Evolutionary conservation across 2,113 vertebrate species (phyloP), one percentile per base, ranked within the genome.

Genomic region (Alethe castanea): DNA sequence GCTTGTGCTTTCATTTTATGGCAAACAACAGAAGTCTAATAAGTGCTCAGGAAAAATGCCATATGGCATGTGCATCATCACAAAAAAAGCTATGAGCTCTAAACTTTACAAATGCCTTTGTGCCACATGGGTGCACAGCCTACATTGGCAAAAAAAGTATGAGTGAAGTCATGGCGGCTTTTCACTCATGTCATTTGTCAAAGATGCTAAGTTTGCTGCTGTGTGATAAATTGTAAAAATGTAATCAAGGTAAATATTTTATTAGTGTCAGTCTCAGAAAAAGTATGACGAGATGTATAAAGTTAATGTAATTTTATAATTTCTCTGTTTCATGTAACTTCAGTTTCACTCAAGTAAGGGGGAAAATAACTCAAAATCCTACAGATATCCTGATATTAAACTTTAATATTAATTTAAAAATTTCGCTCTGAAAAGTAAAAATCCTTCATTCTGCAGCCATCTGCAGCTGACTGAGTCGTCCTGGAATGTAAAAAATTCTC

Each of bases 11-110:
- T 89, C 57, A 72, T 88, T 95, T 81, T 70, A 86, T 88, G 88
- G 38, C 82, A 92, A 95, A 81, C 14, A 89, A 64, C 47, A 95
- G 86, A 88, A 94, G 77, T 56, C 92, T 87, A 53, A 5, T 77
- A 92, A 95, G 62, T 40, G 54, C 71, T 88, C 66, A 76, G 59
- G 78, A 91, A 88, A 84, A 82, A 81, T 86, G 50, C 86, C 72
- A 79, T 86, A 53, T 77, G 80, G 83, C 80, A 70, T 42, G 78
- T 65, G 85, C 62, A 74, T 78, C 78, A 38, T 59, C 38, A 36
- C 79, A 87, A 86, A 95, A 95, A 89, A 42, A 66, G 73, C 0
- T 2, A 60, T 40, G 74, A 62, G 60, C 81, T 88, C 83, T 88
- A 81, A 78, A 77, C 82, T 78, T 88, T 57, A 70, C 57, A 86